These are phyloP conservation scores for Cherax quadricarinatus DNA, from an alignment of 1,140 invertebrate genomes.

Conservation along the genomic window DNA sequence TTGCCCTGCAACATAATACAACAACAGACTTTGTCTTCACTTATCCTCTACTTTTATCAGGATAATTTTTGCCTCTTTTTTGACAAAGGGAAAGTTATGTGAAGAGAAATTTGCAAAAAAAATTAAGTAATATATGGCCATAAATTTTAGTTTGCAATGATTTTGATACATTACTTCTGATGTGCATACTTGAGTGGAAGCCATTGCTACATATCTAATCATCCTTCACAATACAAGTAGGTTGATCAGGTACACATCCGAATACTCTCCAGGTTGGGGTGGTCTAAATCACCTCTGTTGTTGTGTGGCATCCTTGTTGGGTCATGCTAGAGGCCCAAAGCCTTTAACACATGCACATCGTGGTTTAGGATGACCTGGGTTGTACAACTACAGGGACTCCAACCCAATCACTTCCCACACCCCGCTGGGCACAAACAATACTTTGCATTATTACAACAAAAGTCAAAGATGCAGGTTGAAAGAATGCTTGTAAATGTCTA, in stretches of 20 bases:
- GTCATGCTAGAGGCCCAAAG: conserved; percentile 76
- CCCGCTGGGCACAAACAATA: conserved; percentile 82
- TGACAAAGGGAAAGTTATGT: too few relatives aligned
- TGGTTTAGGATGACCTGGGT: conserved; percentile 80
- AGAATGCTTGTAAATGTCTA: too few relatives aligned
- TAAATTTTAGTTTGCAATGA: too few relatives aligned
- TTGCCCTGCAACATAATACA: too few relatives aligned
- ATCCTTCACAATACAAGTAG: conserved; percentile 44
- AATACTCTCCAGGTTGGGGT: conserved; percentile 81
- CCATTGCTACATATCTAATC: neutral
- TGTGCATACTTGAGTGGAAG: too few relatives aligned
- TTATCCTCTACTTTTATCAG: too few relatives aligned
- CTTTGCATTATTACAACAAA: neutral
- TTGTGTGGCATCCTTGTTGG: conserved; percentile 75
- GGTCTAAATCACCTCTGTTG: conserved; percentile 79
- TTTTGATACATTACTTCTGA: too few relatives aligned
- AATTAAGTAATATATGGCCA: too few relatives aligned
- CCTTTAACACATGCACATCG: conserved; percentile 88
- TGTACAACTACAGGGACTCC: conserved; percentile 89
- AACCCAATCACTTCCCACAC: conserved; percentile 88
- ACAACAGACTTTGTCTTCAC: too few relatives aligned
- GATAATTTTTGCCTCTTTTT: too few relatives aligned
- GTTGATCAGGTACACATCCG: conserved; percentile 78
- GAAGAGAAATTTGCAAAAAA: too few relatives aligned
- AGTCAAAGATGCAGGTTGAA: too few relatives aligned